Percentiles rank a stretch among this genome's conserved stretches.
Conservation (phyloP, 2,113 vertebrate genomes). For the Rhabdomys dilectus region DNA sequence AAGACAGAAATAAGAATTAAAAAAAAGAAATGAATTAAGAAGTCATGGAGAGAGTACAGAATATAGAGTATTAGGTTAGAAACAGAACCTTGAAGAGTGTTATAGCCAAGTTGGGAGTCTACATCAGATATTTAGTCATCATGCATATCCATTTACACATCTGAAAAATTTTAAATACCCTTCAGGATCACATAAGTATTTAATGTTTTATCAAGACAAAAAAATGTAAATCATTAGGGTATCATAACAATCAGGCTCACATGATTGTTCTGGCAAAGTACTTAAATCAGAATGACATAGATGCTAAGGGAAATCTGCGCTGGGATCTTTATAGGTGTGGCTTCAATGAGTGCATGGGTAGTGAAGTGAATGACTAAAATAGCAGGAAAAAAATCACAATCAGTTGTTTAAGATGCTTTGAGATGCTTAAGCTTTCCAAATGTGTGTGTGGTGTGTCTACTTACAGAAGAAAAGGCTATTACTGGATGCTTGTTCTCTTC, state of each 20-base stretch:
- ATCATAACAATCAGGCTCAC: not conserved
- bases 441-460: fast-evolving
- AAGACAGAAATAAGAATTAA: not conserved
- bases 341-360: not conserved
- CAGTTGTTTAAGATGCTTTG: not conserved
- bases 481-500: not conserved
- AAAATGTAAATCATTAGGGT: not conserved
- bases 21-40: not conserved
- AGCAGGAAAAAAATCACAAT: not conserved
- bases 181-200: not conserved
- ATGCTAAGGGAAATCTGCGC: not conserved
- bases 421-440: not conserved
- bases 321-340: not conserved
- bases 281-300: not conserved
- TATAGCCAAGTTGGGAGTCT: not conserved
- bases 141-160: slow-evolving; percentile 31
- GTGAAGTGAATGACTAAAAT: not conserved
- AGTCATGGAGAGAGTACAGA: not conserved
- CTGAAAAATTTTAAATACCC: not conserved
- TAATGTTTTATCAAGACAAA: not conserved
- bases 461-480: not conserved
- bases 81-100: not conserved
- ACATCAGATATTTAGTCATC: not conserved
- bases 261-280: not conserved
- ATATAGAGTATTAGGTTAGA: not conserved